Evolutionary conservation across 2,797 vertebrate genomes (phyloP).

Genomic region (Crocodylus rhombifer): DNA sequence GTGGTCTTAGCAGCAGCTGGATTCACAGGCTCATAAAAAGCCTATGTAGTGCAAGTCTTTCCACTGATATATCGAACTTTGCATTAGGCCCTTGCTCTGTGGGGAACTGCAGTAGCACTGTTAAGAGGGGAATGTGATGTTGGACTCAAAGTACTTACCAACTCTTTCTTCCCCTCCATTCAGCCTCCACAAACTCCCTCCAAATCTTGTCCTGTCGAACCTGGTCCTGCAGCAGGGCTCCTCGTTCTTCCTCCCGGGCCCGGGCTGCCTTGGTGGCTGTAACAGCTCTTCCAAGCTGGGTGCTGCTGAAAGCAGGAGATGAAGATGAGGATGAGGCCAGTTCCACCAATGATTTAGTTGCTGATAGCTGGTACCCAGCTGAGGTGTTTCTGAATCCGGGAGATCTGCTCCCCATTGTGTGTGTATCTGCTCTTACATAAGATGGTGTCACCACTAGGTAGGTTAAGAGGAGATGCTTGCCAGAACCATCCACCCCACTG

Average conservation of each 20-base stretch:
- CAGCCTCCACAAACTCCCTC: constrained; percentile 81
- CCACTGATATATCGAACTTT: background rate
- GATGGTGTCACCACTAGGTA: background rate
- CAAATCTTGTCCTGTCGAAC: constrained; percentile 83
- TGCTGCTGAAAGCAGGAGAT: constrained; percentile 37
- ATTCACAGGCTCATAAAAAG: constrained; percentile 12
- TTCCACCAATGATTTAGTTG: constrained; percentile 30
- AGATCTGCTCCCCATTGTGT: constrained; percentile 36
- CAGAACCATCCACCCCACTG: background rate
- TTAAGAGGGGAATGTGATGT: background rate
- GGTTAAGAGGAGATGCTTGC: background rate
- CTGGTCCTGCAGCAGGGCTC: constrained; percentile 57
- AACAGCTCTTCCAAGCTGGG: background rate
- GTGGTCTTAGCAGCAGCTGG: background rate
- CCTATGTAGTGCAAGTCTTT: constrained; percentile 3
- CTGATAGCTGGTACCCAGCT: constrained; percentile 78
- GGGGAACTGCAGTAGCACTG: background rate
- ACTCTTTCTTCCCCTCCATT: constrained; percentile 75
- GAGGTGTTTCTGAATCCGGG: constrained; percentile 70
- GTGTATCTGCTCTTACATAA: background rate
- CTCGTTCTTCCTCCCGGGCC: background rate
- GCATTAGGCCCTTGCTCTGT: background rate
- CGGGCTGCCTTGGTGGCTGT: background rate
- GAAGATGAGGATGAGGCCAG: constrained; percentile 45
- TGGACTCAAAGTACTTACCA: constrained; percentile 78